Conservation (phyloP, 2,113 vertebrate genomes). For the Neofelis nebulosa region DNA sequence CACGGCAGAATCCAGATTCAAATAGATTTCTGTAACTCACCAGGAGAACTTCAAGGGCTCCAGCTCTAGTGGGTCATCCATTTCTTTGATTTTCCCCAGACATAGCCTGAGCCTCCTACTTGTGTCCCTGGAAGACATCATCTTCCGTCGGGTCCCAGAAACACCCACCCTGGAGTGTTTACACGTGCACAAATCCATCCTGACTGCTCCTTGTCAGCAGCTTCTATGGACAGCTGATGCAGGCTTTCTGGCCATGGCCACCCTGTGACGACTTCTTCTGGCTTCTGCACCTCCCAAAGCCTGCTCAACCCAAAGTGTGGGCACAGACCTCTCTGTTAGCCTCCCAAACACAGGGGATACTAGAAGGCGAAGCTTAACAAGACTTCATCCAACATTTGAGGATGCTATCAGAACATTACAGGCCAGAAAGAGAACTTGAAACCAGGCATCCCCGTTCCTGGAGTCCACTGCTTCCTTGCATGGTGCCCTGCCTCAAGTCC, state of each 20-base stretch:
- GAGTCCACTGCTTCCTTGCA: neutral
- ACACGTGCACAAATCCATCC: neutral
- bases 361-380: neutral
- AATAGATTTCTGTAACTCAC: neutral
- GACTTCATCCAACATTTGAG: neutral
- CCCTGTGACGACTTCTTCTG: neutral
- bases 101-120: neutral
- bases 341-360: neutral
- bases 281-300: neutral
- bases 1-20: neutral
- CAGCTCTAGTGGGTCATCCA: neutral
- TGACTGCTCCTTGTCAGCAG: neutral
- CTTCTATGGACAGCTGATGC: fast-evolving
- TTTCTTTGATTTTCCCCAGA: neutral
- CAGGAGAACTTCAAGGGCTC: neutral
- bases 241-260: neutral
- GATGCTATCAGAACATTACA: neutral
- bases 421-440: neutral
- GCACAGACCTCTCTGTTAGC: fast-evolving
- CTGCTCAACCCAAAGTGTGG: neutral
- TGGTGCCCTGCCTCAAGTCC: neutral
- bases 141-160: neutral
- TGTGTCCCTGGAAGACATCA: neutral
- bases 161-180: neutral
- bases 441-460: neutral